These are phyloP conservation scores for Xiphorhynchus erythropygius DNA, from an alignment of 2,797 vertebrate genomes.

Conservation along the genomic window DNA sequence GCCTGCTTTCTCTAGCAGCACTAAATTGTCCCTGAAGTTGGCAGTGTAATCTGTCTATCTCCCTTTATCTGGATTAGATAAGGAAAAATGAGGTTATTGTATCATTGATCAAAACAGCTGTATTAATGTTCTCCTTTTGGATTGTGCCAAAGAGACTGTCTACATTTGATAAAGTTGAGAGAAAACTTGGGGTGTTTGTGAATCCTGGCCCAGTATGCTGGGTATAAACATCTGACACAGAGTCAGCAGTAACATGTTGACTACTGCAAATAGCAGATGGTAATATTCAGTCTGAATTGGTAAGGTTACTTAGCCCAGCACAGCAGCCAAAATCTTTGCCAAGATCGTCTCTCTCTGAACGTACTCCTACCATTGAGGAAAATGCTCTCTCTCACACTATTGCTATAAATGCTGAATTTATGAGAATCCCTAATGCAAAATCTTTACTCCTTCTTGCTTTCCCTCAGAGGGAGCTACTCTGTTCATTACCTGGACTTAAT, in stretches of 20 bases:
- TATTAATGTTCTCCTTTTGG: not conserved
- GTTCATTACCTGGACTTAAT: not conserved
- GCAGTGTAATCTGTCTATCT: not conserved
- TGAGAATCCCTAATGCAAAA: not conserved
- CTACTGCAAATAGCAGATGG: not conserved
- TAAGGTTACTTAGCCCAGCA: not conserved
- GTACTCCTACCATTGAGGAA: not conserved
- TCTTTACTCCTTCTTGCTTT: not conserved
- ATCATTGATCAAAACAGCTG: not conserved
- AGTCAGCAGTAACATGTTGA: not conserved
- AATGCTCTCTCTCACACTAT: not conserved
- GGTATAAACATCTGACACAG: fast-evolving
- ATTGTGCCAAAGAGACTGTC: not conserved
- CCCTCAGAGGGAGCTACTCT: not conserved
- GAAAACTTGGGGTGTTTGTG: not conserved
- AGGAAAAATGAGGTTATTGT: not conserved
- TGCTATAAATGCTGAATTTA: not conserved
- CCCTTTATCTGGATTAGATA: not conserved
- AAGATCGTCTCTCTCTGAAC: not conserved
- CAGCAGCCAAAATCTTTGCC: not conserved
- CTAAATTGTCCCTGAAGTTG: not conserved
- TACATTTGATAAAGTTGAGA: not conserved
- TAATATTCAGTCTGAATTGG: not conserved
- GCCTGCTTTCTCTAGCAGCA: not conserved
- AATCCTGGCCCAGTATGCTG: not conserved